A percentile compares a stretch with the other conserved stretches of the same genome.
Conservation (phyloP, 2,113 vertebrate genomes). For the Egretta garzetta region DNA sequence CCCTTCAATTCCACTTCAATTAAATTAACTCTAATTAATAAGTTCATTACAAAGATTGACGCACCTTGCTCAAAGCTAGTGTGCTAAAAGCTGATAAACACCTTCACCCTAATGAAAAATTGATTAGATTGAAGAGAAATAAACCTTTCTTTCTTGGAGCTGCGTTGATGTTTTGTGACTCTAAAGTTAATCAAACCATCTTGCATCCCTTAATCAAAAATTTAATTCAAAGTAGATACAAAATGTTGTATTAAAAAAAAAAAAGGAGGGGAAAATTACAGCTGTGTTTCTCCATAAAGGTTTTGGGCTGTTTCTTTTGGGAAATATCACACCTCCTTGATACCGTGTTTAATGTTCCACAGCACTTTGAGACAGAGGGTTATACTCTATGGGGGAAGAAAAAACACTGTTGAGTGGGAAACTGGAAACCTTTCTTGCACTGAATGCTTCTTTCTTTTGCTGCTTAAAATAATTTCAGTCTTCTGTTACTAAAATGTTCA, state of each 20-base stretch:
- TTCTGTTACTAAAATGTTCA: background rate
- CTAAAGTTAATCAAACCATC: slow-evolving; percentile 79
- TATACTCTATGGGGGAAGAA: background rate
- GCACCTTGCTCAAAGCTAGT: slow-evolving; percentile 85
- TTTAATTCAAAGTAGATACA: slow-evolving; percentile 70
- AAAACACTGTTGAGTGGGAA: background rate
- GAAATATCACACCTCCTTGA: background rate
- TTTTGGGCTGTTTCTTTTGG: slow-evolving; percentile 4
- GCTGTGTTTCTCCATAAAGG: background rate
- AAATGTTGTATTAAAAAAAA: background rate
- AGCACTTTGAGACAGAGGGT: background rate
- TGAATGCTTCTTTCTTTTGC: background rate
- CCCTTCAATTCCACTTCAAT: slow-evolving; percentile 90
- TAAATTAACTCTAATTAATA: slow-evolving; percentile 99
- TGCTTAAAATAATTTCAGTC: slow-evolving; percentile 28
- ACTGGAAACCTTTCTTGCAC: background rate
- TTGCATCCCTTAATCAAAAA: slow-evolving; percentile 79
- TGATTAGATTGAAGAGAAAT: slow-evolving; percentile 92
- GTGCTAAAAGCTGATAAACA: slow-evolving; percentile 99
- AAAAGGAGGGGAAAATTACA: background rate
- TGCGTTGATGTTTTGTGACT: slow-evolving; percentile 61
- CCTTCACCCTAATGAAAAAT: slow-evolving; percentile 99
- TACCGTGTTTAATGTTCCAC: background rate
- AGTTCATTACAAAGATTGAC: slow-evolving; percentile 91
- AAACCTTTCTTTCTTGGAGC: slow-evolving; percentile 67